Evolutionary conservation across 2,888 invertebrate species (phyloP).

Genomic region (Alloplasta piceator): DNA sequence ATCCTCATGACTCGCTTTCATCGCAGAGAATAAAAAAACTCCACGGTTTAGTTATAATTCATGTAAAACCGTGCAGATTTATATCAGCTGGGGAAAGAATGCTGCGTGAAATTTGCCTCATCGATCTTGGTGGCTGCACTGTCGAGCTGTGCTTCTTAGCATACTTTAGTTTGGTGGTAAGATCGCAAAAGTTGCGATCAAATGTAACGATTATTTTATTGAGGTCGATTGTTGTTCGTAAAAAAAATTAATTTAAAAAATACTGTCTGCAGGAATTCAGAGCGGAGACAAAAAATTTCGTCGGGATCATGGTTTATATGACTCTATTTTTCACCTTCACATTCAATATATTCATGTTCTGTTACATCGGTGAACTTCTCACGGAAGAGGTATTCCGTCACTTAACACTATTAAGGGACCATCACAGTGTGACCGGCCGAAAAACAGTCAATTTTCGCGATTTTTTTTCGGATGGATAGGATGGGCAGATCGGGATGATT

Average conservation of each 20-base stretch:
- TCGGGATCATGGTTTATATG: constrained; percentile 70
- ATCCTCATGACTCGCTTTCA: no score
- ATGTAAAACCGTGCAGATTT: constrained; percentile 1
- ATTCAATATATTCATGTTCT: constrained; percentile 77
- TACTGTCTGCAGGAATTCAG: constrained; percentile 72
- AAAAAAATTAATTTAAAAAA: no score
- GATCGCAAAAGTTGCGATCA: not conserved
- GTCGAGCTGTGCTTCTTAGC: constrained; percentile 67
- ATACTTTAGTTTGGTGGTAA: constrained; percentile 60
- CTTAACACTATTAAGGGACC: no score
- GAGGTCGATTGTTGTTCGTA: no score
- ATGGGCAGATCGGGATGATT: no score
- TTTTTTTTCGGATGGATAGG: no score
- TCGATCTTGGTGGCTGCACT: constrained; percentile 65
- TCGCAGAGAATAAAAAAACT: no score
- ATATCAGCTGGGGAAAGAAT: constrained; percentile 69
- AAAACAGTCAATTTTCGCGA: no score
- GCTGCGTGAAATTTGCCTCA: constrained; percentile 69
- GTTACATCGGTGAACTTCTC: constrained; percentile 76
- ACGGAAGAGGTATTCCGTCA: constrained; percentile 70
- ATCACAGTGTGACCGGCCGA: no score
- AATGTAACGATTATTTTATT: no score
- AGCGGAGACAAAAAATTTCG: constrained; percentile 61
- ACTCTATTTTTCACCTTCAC: constrained; percentile 71
- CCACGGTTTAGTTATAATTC: no score